Evolutionary conservation across 2,888 invertebrate species (phyloP).

Genomic region (Boloria euphrosyne): DNA sequence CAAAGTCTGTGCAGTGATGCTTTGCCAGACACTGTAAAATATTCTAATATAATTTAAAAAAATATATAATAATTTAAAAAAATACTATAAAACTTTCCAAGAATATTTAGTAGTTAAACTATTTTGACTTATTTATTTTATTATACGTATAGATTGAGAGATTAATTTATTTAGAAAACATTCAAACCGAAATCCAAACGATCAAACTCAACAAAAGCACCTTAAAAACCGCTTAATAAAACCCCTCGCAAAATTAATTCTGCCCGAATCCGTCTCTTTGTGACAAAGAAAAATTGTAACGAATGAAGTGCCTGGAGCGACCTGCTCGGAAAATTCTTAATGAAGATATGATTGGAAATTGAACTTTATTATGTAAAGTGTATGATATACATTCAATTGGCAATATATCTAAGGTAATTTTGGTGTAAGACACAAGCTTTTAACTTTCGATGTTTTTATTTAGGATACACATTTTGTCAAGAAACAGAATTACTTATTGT

Average conservation of each 20-base stretch:
- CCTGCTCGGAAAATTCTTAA: constrained; percentile 60
- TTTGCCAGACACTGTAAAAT: too few species aligned
- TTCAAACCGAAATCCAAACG: constrained; percentile 43
- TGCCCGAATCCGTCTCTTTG: constrained; percentile 72
- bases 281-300: constrained; percentile 80
- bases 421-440: constrained; percentile 25
- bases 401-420: constrained; percentile 26
- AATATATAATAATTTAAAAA: too few species aligned
- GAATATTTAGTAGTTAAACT: too few species aligned
- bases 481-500: background rate
- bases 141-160: constrained; percentile 7
- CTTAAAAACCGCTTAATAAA: constrained; percentile 61
- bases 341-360: constrained; percentile 2
- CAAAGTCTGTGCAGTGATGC: too few species aligned
- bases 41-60: too few species aligned
- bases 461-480: background rate
- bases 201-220: constrained; percentile 47
- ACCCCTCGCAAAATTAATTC: constrained; percentile 71
- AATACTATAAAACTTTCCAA: too few species aligned
- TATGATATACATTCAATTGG: constrained; percentile 10
- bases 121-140: too few species aligned
- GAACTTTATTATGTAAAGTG: background rate
- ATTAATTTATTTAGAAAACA: constrained; percentile 22
- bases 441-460: too few species aligned
- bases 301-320: constrained; percentile 67